Conservation (phyloP, 2,113 vertebrate species). For the Lophochroa leadbeateri region DNA sequence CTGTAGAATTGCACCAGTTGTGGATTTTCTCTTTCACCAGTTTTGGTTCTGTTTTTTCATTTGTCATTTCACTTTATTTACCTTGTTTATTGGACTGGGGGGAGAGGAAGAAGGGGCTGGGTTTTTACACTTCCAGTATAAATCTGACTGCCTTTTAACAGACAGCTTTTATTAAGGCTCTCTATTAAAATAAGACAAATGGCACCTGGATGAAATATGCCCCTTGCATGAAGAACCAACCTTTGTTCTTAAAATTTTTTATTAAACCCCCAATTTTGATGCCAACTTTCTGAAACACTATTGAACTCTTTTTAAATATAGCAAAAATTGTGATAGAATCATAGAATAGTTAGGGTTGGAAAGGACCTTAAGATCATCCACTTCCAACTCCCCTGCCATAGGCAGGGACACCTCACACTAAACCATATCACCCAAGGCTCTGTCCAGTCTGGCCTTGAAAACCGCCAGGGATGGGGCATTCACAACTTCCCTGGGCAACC, state of each 20-base stretch:
- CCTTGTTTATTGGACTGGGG: background rate
- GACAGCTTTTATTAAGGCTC: background rate
- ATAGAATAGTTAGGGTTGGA: no score
- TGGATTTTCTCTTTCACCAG: background rate
- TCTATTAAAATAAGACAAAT: background rate
- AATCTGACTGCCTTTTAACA: background rate
- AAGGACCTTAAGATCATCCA: no score
- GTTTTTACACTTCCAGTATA: background rate
- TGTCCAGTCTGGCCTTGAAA: no score
- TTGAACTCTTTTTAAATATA: background rate
- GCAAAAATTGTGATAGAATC: background rate
- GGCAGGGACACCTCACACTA: no score
- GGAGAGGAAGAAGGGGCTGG: accelerated
- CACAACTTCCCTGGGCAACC: no score
- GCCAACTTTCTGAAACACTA: background rate
- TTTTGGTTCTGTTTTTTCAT: background rate
- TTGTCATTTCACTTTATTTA: background rate
- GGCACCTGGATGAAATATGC: accelerated
- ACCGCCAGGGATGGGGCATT: no score
- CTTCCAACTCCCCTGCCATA: no score
- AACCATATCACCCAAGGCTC: no score
- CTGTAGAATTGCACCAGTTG: background rate
- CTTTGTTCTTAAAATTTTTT: background rate
- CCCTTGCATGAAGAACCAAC: background rate
- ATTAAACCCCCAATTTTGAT: background rate